Conservation (phyloP, 1,140 invertebrate species). For the Macrosteles quadrilineatus region DNA sequence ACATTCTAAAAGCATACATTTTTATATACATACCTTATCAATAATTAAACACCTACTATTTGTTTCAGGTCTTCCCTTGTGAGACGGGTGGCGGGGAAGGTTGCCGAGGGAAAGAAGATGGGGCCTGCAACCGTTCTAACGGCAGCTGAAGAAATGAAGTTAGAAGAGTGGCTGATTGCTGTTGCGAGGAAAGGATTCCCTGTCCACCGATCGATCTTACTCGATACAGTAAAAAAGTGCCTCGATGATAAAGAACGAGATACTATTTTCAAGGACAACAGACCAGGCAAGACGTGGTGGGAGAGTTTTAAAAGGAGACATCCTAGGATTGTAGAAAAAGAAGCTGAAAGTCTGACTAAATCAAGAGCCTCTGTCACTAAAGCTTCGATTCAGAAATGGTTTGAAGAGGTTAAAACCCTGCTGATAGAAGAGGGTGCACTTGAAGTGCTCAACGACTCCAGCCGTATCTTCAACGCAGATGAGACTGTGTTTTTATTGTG, state of each 20-base stretch:
- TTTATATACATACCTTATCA: not conserved
- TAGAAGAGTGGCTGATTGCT: conserved; percentile 2
- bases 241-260: not conserved
- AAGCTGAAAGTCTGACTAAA: conserved; percentile 40
- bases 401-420: conserved; percentile 41
- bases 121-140: not conserved
- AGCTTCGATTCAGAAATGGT: conserved; percentile 44
- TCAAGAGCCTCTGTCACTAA: conserved; percentile 41
- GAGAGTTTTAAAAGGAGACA: conserved; percentile 46
- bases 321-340: conserved; percentile 38
- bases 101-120: not conserved
- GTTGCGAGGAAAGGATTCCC: conserved; percentile 12
- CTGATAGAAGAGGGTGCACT: conserved; percentile 36
- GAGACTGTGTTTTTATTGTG: conserved; percentile 34
- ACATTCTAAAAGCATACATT: not conserved
- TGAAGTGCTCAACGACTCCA: conserved; percentile 35
- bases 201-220: not conserved
- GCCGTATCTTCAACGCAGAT: conserved; percentile 38
- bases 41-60: not conserved
- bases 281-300: conserved; percentile 46
- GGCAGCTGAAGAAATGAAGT: no score
- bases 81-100: not conserved
- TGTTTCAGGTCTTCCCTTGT: not conserved
- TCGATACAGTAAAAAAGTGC: not conserved
- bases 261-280: conserved; percentile 41